These are phyloP conservation scores for Sebastes schlegelii DNA, from an alignment of 2,113 vertebrate genomes.

Conservation along the genomic window DNA sequence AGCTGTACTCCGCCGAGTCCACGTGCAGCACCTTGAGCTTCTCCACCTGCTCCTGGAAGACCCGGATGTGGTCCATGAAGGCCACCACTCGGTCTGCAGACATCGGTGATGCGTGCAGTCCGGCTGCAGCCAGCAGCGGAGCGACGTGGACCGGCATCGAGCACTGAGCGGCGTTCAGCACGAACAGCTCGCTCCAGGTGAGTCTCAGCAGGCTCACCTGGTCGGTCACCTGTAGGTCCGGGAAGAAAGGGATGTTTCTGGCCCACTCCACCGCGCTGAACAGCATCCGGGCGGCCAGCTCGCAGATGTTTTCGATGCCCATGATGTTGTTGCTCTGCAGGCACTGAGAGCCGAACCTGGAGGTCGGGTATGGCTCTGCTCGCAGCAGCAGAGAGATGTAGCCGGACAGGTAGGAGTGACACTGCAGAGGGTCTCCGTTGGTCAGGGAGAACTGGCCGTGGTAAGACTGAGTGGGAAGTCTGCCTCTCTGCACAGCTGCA, in stretches of 20 bases:
- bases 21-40: constrained; percentile 98
- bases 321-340: constrained; percentile 97
- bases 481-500: constrained; percentile 96
- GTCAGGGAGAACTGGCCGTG: constrained; percentile 95
- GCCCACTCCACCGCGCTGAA: constrained; percentile 99
- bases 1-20: constrained; percentile 98
- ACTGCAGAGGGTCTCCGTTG: constrained; percentile 95
- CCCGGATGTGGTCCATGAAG: constrained; percentile 99
- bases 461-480: constrained; percentile 93
- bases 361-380: constrained; percentile 96
- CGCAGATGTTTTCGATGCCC: constrained; percentile 99
- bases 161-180: constrained; percentile 96
- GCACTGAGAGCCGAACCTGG: constrained; percentile 95
- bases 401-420: constrained; percentile 96
- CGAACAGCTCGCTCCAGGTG: constrained; percentile 99
- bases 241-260: constrained; percentile 98
- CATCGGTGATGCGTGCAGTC: constrained; percentile 97
- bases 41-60: constrained; percentile 99
- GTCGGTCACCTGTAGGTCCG: constrained; percentile 97
- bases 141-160: constrained; percentile 97
- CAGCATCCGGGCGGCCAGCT: constrained; percentile 96
- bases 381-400: constrained; percentile 98
- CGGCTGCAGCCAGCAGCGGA: constrained; percentile 94
- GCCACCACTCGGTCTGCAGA: constrained; percentile 96
- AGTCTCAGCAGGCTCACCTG: constrained; percentile 97